phyloP scores from a whole-genome alignment of 2,113 vertebrate species.

The Rutilus rutilus region DNA sequence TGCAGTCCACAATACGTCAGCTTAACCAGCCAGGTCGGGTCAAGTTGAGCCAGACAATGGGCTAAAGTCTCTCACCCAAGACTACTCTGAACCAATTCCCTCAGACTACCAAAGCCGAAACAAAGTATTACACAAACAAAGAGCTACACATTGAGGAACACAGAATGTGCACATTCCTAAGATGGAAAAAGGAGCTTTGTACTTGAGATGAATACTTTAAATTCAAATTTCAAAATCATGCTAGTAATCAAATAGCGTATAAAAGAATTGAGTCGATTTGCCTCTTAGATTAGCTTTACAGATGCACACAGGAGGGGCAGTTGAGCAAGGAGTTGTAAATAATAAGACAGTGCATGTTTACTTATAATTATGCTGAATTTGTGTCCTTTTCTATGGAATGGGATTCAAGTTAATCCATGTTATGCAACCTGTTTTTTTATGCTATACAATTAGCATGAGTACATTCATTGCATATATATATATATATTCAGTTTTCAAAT shows the following conservation, averaged over 20 bases:
- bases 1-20: slow-evolving; percentile 81
- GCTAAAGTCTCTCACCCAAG: slow-evolving; percentile 79
- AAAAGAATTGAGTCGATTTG: background rate
- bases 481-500: too few relatives aligned
- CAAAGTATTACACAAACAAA: slow-evolving; percentile 58
- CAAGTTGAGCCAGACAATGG: slow-evolving; percentile 83
- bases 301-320: background rate
- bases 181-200: slow-evolving; percentile 1
- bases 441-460: too few relatives aligned
- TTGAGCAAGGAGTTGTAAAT: background rate
- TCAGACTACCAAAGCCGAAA: slow-evolving; percentile 48
- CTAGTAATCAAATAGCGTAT: background rate
- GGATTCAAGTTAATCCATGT: background rate
- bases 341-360: background rate
- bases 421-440: background rate
- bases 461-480: too few relatives aligned
- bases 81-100: slow-evolving; percentile 73
- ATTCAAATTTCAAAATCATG: slow-evolving; percentile 22
- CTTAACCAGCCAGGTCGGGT: slow-evolving; percentile 84
- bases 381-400: background rate
- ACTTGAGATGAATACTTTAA: slow-evolving; percentile 12
- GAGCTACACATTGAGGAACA: slow-evolving; percentile 44
- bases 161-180: slow-evolving; percentile 31
- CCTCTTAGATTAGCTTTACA: background rate
- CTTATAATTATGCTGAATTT: background rate